Percentiles rank a stretch among this genome's conserved stretches.
Evolutionary conservation across 2,797 vertebrate genomes (phyloP).

Genomic region (Danio kyathit): DNA sequence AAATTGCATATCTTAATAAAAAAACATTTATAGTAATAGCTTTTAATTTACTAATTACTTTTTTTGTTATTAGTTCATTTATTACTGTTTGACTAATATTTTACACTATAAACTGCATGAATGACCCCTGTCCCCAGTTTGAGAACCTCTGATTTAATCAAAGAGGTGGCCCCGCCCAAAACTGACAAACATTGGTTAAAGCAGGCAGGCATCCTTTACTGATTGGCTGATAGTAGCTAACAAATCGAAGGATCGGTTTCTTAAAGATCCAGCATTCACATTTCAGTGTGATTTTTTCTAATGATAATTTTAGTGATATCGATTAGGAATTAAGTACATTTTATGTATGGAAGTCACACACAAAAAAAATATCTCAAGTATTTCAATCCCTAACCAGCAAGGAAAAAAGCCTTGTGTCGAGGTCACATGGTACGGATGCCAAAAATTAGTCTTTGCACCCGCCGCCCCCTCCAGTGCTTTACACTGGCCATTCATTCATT

Average conservation of each 20-base stretch:
- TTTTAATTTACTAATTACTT: too few species aligned
- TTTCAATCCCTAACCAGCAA: too few species aligned
- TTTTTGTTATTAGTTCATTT: too few species aligned
- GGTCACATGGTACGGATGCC: not conserved
- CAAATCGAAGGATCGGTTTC: too few species aligned
- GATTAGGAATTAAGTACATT: not conserved
- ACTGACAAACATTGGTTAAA: not conserved
- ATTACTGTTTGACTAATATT: too few species aligned
- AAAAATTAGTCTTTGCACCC: slow-evolving; percentile 19
- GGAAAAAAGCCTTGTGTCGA: not conserved
- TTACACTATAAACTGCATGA: too few species aligned
- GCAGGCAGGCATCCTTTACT: not conserved
- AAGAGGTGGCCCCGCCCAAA: not conserved
- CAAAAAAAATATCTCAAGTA: not conserved
- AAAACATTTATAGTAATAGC: too few species aligned
- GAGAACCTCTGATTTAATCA: not conserved
- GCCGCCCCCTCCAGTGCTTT: not conserved
- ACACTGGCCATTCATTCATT: not conserved
- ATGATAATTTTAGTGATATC: not conserved
- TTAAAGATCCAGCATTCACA: not conserved
- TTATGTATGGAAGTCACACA: not conserved
- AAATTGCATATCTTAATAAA: too few species aligned
- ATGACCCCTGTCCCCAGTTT: too few species aligned
- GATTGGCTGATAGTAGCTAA: not conserved
- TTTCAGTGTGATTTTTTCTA: too few species aligned